Conservation (phyloP, 2,888 invertebrate genomes). For the Xestia rhomboidea region DNA sequence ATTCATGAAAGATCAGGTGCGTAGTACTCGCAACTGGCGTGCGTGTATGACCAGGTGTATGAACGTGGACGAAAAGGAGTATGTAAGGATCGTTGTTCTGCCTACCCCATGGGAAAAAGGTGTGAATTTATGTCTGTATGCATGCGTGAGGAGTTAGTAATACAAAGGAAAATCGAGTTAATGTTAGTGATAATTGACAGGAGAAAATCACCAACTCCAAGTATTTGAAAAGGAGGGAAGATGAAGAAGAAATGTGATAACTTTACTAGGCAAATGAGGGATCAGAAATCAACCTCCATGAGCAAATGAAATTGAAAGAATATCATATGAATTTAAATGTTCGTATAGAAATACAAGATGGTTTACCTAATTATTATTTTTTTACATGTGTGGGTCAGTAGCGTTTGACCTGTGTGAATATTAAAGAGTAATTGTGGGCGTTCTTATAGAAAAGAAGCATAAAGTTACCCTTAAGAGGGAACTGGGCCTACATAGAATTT, state of each 20-base stretch:
- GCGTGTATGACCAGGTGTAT: too few relatives aligned
- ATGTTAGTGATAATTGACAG: background rate
- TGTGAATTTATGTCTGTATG: background rate
- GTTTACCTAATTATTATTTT: background rate
- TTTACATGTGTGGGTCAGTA: too few relatives aligned
- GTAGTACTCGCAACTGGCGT: too few relatives aligned
- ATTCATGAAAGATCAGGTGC: too few relatives aligned
- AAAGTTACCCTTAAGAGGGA: too few relatives aligned
- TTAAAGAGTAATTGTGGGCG: background rate
- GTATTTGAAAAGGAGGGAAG: background rate
- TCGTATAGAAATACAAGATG: background rate
- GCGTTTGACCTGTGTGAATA: background rate
- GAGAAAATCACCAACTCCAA: background rate
- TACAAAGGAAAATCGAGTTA: background rate
- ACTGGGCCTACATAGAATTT: too few relatives aligned
- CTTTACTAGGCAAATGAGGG: background rate
- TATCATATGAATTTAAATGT: background rate
- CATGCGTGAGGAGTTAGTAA: background rate
- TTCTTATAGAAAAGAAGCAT: background rate
- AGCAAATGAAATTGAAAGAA: background rate
- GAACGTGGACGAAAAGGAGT: too few relatives aligned
- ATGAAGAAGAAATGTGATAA: background rate
- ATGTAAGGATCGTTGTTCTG: too few relatives aligned
- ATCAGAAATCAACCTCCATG: background rate
- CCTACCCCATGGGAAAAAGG: too few relatives aligned